These are phyloP conservation scores for Mythimna impura DNA, from an alignment of 2,888 invertebrate genomes.

Conservation along the genomic window DNA sequence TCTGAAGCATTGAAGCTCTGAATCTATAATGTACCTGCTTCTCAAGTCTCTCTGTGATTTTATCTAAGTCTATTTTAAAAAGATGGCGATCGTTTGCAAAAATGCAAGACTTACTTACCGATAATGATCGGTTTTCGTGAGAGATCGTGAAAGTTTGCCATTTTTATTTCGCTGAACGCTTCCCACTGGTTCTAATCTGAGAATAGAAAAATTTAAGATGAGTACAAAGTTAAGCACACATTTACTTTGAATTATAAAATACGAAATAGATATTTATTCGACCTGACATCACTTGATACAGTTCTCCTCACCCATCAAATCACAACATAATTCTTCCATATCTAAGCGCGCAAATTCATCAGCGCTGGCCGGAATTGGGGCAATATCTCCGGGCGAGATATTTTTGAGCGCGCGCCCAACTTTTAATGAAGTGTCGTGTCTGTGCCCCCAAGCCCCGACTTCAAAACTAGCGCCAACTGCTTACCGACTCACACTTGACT, in stretches of 20 bases:
- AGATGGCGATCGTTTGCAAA: slow-evolving; percentile 1
- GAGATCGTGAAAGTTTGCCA: slow-evolving; percentile 29
- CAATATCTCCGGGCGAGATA: slow-evolving; percentile 43
- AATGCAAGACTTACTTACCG: not conserved
- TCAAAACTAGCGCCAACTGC: slow-evolving; percentile 51
- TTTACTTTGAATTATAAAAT: slow-evolving; percentile 5
- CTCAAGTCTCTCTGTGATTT: slow-evolving; percentile 13
- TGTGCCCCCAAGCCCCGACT: slow-evolving; percentile 33
- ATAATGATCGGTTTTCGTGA: slow-evolving; percentile 12
- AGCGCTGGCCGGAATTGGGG: slow-evolving; percentile 44
- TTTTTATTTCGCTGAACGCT: slow-evolving; percentile 24
- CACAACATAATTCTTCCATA: slow-evolving; percentile 40
- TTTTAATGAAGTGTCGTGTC: slow-evolving; percentile 67
- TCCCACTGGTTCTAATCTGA: slow-evolving; percentile 23
- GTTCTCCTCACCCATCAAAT: slow-evolving; percentile 24
- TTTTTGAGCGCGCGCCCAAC: slow-evolving; percentile 60
- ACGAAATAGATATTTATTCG: not conserved
- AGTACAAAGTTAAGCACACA: not conserved
- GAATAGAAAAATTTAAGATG: slow-evolving; percentile 15
- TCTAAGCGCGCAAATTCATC: slow-evolving; percentile 49
- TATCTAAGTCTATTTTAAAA: slow-evolving; percentile 15
- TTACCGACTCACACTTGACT: slow-evolving; percentile 39
- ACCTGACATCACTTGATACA: too few relatives aligned
- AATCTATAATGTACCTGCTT: slow-evolving; percentile 30
- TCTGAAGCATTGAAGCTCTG: slow-evolving; percentile 32